phyloP scores from a whole-genome alignment of 1,140 invertebrate genomes.

The Eurosta solidaginis region DNA sequence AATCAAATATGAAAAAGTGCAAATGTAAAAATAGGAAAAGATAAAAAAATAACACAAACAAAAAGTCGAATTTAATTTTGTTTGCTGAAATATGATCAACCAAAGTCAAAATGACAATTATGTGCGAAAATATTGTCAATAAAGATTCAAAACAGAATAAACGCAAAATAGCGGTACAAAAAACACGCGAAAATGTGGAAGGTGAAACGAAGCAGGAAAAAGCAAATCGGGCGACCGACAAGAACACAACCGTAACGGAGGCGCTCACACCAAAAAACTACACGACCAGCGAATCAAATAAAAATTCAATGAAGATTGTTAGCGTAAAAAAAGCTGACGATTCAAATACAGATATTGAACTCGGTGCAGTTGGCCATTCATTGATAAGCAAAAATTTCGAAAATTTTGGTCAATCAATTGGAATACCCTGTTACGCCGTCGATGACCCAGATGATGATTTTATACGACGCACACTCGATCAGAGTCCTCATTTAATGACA shows the following conservation, averaged over 20 bases:
- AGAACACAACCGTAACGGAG: not conserved
- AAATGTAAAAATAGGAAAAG: not conserved
- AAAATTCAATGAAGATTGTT: no score
- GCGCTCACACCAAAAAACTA: not conserved
- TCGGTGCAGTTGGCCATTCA: no score
- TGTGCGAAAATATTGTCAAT: not conserved
- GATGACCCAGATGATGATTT: not conserved
- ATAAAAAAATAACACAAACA: not conserved
- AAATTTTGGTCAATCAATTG: no score
- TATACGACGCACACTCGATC: not conserved
- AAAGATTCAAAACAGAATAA: not conserved
- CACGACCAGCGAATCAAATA: no score
- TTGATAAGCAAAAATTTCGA: no score
- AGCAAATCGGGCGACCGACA: not conserved
- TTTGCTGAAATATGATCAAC: not conserved
- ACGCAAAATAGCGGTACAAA: not conserved
- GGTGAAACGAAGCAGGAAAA: not conserved
- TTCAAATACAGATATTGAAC: no score
- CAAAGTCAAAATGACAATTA: slow-evolving; percentile 20
- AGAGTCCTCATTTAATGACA: not conserved
- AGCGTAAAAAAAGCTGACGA: no score
- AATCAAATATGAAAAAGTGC: not conserved
- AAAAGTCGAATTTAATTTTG: not conserved
- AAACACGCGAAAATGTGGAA: not conserved
- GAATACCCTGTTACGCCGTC: not conserved